phyloP scores from a whole-genome alignment of 2,797 vertebrate genomes.

The Sebastes taczanowskii region DNA sequence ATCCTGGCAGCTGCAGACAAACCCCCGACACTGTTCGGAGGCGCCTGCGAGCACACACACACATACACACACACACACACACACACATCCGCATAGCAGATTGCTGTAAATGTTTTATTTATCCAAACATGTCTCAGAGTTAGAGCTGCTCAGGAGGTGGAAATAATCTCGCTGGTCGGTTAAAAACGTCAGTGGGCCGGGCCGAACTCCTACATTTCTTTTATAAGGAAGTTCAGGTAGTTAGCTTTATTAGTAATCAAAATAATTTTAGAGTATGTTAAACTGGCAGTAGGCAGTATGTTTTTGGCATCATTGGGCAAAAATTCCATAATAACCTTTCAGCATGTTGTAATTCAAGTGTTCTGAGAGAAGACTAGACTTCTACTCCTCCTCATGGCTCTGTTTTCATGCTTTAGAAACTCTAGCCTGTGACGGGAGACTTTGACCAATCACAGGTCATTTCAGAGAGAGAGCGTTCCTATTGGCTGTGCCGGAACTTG shows the following conservation, averaged over 20 bases:
- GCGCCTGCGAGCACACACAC: constrained; percentile 29
- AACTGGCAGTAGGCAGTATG: too few relatives aligned
- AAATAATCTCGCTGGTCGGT: constrained; percentile 40
- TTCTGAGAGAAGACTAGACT: too few relatives aligned
- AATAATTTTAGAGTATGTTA: not conserved
- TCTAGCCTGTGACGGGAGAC: too few relatives aligned
- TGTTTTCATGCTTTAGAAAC: too few relatives aligned
- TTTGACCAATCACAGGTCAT: too few relatives aligned
- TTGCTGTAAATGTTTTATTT: constrained; percentile 62
- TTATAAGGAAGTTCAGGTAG: not conserved
- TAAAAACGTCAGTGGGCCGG: constrained; percentile 12
- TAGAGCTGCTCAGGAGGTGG: constrained; percentile 26
- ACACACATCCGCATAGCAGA: constrained; percentile 41
- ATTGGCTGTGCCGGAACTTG: too few relatives aligned
- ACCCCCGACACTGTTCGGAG: constrained; percentile 46
- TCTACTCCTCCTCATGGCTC: too few relatives aligned
- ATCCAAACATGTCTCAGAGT: constrained; percentile 51
- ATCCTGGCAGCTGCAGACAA: constrained; percentile 60
- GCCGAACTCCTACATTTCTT: not conserved
- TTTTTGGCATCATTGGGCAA: too few relatives aligned
- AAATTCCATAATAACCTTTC: too few relatives aligned
- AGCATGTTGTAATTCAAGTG: too few relatives aligned
- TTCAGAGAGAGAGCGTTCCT: too few relatives aligned
- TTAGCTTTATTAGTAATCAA: not conserved
- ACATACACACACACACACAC: constrained; percentile 12